These are phyloP conservation scores for Amphipyra berbera DNA, from an alignment of 2,888 invertebrate genomes.

Conservation along the genomic window DNA sequence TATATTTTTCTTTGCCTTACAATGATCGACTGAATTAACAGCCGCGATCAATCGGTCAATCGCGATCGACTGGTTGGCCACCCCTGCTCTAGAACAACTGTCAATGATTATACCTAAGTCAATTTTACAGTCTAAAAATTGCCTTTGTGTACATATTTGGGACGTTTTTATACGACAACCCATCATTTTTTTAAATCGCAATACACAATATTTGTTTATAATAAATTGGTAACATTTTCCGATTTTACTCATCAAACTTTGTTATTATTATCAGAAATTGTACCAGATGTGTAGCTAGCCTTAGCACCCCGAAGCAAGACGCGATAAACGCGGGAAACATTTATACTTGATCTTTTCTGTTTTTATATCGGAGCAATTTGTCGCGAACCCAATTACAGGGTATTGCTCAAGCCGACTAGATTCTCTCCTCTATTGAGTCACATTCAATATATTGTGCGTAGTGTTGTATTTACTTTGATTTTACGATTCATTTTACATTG, in stretches of 20 bases:
- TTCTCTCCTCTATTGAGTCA: constrained; percentile 41
- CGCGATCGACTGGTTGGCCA: too few species aligned
- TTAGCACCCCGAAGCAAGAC: constrained; percentile 39
- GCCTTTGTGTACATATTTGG: too few species aligned
- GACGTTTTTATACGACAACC: too few species aligned
- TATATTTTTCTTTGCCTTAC: too few species aligned
- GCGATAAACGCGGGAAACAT: constrained; percentile 66
- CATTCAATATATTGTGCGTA: constrained; percentile 43
- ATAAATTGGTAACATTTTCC: too few species aligned
- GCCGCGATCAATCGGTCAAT: too few species aligned
- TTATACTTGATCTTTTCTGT: constrained; percentile 69
- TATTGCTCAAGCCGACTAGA: constrained; percentile 29
- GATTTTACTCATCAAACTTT: neutral
- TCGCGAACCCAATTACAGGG: constrained; percentile 46
- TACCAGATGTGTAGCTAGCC: constrained; percentile 28
- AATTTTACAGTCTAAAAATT: neutral
- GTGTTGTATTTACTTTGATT: constrained; percentile 34
- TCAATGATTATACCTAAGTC: neutral
- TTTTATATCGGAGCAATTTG: constrained; percentile 66
- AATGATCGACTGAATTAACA: too few species aligned
- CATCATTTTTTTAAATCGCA: too few species aligned
- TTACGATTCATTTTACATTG: constrained; percentile 25
- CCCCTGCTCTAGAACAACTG: neutral
- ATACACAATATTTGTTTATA: too few species aligned
- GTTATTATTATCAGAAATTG: constrained; percentile 11